These are phyloP conservation scores for Zaprionus obscuricornis DNA, from an alignment of 2,888 invertebrate genomes.

Conservation along the genomic window DNA sequence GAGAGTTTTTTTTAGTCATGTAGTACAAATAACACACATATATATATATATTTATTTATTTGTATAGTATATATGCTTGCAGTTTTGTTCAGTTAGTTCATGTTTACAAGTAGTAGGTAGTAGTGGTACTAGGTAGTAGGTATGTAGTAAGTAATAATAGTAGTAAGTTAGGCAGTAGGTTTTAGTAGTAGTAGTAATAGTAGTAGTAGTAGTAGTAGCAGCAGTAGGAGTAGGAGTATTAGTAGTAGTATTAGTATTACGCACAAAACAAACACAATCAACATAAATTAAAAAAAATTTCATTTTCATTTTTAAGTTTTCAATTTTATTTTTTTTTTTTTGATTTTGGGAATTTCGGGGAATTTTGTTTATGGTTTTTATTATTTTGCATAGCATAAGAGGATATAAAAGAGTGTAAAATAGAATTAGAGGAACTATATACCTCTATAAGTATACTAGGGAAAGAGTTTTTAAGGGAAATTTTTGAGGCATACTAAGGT, in stretches of 20 bases:
- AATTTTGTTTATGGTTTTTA: conserved; percentile 50
- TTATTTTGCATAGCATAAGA: conserved; percentile 54
- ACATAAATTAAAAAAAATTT: conserved; percentile 15
- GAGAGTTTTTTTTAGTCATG: too few relatives aligned
- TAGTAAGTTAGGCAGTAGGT: neutral
- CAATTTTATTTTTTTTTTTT: conserved; percentile 4
- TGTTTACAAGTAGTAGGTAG: conserved; percentile 19
- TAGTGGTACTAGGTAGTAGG: conserved; percentile 21
- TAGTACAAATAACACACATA: too few relatives aligned
- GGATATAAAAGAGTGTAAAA: neutral
- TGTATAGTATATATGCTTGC: conserved; percentile 1
- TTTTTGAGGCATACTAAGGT: conserved; percentile 1
- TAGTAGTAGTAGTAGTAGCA: conserved; percentile 5
- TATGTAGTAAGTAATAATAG: conserved; percentile 13
- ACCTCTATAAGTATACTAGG: too few relatives aligned
- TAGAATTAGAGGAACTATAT: neutral
- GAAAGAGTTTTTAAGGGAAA: too few relatives aligned
- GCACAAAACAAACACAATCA: conserved; percentile 17
- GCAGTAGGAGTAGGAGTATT: too few relatives aligned
- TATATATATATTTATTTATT: too few relatives aligned
- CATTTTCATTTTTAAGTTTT: conserved; percentile 37
- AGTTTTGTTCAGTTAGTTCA: conserved; percentile 33
- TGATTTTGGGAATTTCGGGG: neutral
- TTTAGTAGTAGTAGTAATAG: conserved; percentile 10
- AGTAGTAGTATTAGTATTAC: conserved; percentile 17